phyloP scores from a whole-genome alignment of 2,113 vertebrate species.

The Plestiodon gilberti region DNA sequence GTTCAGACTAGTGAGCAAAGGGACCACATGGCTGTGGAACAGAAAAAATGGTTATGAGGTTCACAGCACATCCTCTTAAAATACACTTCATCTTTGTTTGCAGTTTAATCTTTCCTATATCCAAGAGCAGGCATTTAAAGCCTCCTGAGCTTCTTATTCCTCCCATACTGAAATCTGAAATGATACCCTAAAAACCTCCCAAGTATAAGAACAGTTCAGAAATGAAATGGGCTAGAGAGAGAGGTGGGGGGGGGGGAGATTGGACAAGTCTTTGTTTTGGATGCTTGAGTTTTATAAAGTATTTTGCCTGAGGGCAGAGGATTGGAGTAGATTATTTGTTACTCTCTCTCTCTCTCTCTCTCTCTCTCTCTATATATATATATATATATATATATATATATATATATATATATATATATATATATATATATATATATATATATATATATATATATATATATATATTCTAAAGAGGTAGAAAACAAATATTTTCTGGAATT shows the following conservation, averaged over 20 bases:
- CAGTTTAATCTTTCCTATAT: background rate
- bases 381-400: too few relatives aligned
- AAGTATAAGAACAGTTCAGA: background rate
- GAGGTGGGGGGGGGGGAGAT: constrained; percentile 8
- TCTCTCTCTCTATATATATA: too few relatives aligned
- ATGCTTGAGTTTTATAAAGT: constrained; percentile 2
- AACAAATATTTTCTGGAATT: constrained; percentile 11
- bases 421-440: background rate
- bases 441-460: too few relatives aligned
- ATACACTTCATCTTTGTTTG: background rate
- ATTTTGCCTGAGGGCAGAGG: constrained; percentile 20
- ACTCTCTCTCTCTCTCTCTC: too few relatives aligned
- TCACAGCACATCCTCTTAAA: background rate
- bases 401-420: too few relatives aligned
- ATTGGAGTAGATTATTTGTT: constrained; percentile 5
- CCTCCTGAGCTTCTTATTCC: background rate
- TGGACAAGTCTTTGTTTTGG: constrained; percentile 22
- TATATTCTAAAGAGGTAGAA: background rate
- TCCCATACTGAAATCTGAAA: background rate
- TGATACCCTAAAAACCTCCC: background rate
- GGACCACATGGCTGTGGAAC: too few relatives aligned
- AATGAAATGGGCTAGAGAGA: background rate
- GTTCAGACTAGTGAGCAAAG: too few relatives aligned
- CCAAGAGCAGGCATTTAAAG: background rate
- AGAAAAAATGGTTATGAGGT: background rate